A percentile compares a stretch with the other conserved stretches of the same genome.
Conservation (phyloP, 2,113 vertebrate genomes). For the Labrus mixtus region DNA sequence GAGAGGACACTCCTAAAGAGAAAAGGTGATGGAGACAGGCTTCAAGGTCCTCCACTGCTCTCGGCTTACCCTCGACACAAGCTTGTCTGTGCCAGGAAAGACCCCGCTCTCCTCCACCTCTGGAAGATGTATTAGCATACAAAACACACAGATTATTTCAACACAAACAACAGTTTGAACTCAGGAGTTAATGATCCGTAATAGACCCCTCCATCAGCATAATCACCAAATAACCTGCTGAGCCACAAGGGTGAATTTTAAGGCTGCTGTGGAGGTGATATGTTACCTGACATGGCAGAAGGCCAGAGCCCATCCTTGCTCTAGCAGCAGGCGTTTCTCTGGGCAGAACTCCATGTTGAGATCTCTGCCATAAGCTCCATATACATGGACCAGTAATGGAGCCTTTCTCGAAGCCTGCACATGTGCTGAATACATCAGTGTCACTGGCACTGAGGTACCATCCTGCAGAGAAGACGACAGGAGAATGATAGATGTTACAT, state of each 20-base stretch:
- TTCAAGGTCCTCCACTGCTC: constrained; percentile 89
- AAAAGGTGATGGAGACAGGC: constrained; percentile 90
- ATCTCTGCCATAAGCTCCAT: constrained; percentile 95
- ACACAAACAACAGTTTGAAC: not conserved
- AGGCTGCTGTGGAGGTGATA: not conserved
- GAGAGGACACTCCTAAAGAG: constrained; percentile 87
- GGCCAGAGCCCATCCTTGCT: constrained; percentile 93
- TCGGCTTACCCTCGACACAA: constrained; percentile 86
- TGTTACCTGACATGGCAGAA: constrained; percentile 96
- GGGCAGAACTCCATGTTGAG: constrained; percentile 93
- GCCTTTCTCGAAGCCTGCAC: constrained; percentile 80
- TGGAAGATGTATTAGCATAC: constrained; percentile 67
- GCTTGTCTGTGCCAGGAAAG: constrained; percentile 91
- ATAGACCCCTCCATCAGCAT: not conserved
- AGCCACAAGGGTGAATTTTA: not conserved
- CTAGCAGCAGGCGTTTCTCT: constrained; percentile 90
- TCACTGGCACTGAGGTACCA: constrained; percentile 91
- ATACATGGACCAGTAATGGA: constrained; percentile 93
- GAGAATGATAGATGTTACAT: not conserved
- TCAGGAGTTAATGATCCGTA: not conserved
- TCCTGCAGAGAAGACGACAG: constrained; percentile 82
- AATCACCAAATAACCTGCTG: not conserved
- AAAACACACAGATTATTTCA: not conserved
- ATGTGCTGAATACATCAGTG: constrained; percentile 87
- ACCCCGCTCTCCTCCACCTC: constrained; percentile 94